phyloP scores from a whole-genome alignment of 2,888 invertebrate genomes.

The Theristus sp. region DNA sequence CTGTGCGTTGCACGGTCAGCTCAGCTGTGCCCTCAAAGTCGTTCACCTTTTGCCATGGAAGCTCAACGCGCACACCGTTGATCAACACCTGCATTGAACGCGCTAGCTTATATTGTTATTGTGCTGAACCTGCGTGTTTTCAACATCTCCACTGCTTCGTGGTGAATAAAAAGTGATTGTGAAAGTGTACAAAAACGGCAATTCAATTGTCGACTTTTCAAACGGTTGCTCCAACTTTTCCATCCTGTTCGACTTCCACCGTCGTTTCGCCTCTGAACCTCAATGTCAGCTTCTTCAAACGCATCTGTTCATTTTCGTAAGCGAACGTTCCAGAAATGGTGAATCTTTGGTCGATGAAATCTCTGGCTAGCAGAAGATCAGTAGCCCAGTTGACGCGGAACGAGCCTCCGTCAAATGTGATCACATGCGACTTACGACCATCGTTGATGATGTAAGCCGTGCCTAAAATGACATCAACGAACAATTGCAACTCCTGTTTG shows the following conservation, averaged over 20 bases:
- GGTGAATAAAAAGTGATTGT: too few species aligned
- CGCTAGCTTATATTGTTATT: too few species aligned
- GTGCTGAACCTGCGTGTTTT: too few species aligned
- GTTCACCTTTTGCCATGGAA: not conserved
- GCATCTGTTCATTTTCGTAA: not conserved
- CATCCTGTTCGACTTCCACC: not conserved
- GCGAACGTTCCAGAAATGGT: not conserved
- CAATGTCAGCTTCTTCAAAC: not conserved
- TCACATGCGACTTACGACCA: not conserved
- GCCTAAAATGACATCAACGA: too few species aligned
- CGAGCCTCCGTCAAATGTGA: not conserved
- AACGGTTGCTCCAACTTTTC: not conserved
- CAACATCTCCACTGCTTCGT: too few species aligned
- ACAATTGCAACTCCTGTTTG: too few species aligned
- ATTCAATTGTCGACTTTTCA: too few species aligned
- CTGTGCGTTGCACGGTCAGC: not conserved
- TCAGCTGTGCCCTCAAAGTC: not conserved
- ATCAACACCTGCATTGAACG: not conserved
- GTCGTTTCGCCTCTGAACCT: not conserved
- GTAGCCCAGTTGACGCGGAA: not conserved
- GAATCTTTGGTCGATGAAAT: not conserved
- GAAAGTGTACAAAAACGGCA: too few species aligned
- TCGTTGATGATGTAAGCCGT: not conserved
- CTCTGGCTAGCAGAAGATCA: not conserved
- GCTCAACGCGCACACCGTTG: not conserved